Evolutionary conservation across 2,888 invertebrate genomes (phyloP).

Genomic region (Xanthia togata): DNA sequence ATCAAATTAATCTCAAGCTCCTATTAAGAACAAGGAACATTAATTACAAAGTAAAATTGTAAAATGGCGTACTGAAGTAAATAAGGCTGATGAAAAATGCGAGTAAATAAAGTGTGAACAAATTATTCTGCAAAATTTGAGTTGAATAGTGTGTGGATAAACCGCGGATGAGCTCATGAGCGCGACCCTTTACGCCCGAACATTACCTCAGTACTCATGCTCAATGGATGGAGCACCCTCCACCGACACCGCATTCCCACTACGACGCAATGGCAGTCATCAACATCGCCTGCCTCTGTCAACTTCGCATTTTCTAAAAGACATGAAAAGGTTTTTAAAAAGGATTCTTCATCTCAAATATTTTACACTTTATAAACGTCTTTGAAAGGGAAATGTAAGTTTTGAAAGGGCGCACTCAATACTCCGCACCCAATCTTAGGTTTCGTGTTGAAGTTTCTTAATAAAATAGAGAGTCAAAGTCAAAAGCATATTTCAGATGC

Average conservation of each 20-base stretch:
- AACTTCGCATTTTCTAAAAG: conserved; percentile 73
- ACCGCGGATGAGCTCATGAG: conserved; percentile 69
- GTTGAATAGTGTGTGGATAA: conserved; percentile 72
- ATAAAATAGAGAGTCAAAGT: conserved; percentile 47
- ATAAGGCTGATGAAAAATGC: conserved; percentile 57
- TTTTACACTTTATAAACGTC: conserved; percentile 67
- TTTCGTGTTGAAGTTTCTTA: conserved; percentile 62
- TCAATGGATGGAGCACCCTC: conserved; percentile 77
- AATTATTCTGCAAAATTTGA: conserved; percentile 80
- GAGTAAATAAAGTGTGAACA: conserved; percentile 70
- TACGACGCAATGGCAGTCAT: conserved; percentile 75
- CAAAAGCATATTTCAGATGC: conserved; percentile 27
- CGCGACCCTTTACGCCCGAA: conserved; percentile 67
- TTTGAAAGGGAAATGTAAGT: conserved; percentile 44
- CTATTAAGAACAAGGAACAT: conserved; percentile 45
- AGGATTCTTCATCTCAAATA: conserved; percentile 63
- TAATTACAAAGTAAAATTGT: conserved; percentile 50
- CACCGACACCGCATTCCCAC: conserved; percentile 67
- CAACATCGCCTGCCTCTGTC: conserved; percentile 72
- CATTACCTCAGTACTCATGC: conserved; percentile 72
- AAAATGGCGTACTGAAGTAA: conserved; percentile 19
- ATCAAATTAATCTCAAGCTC: conserved; percentile 46
- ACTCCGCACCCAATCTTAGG: conserved; percentile 26
- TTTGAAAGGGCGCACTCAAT: conserved; percentile 33
- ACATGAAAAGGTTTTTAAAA: conserved; percentile 76